phyloP scores from a whole-genome alignment of 2,797 vertebrate species.

The Remorina albescens region DNA sequence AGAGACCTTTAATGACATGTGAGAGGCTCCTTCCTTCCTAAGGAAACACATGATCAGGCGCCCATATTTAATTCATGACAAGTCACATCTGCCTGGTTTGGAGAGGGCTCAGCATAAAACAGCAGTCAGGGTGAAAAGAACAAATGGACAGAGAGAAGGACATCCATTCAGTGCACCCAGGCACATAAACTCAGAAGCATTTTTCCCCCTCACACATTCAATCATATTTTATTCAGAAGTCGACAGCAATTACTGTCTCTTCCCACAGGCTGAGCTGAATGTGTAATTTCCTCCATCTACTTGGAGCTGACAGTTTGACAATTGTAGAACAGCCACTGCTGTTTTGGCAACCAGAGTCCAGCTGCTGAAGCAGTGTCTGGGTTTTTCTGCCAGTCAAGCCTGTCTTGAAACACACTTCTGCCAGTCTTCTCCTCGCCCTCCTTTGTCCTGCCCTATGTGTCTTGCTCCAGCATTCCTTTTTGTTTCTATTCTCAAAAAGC shows the following conservation, averaged over 20 bases:
- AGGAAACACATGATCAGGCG: slow-evolving; percentile 78
- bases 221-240: slow-evolving; percentile 86
- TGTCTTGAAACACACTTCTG: slow-evolving; percentile 59
- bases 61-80: slow-evolving; percentile 88
- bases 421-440: slow-evolving; percentile 34
- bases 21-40: slow-evolving; percentile 78
- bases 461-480: slow-evolving; percentile 16
- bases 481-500: slow-evolving; percentile 9
- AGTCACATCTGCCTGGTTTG: slow-evolving; percentile 79
- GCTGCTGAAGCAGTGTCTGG: slow-evolving; percentile 62
- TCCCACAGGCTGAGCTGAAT: slow-evolving; percentile 76
- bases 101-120: slow-evolving; percentile 74
- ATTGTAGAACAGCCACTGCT: slow-evolving; percentile 67
- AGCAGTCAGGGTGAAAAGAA: slow-evolving; percentile 75
- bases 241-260: slow-evolving; percentile 82
- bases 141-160: slow-evolving; percentile 68
- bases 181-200: slow-evolving; percentile 54
- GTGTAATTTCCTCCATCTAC: slow-evolving; percentile 80
- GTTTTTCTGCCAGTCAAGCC: slow-evolving; percentile 67
- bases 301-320: slow-evolving; percentile 78
- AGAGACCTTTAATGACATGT: slow-evolving; percentile 81
- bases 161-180: slow-evolving; percentile 55
- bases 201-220: slow-evolving; percentile 70
- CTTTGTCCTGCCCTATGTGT: slow-evolving; percentile 38
- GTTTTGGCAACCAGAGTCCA: slow-evolving; percentile 77